phyloP scores from a whole-genome alignment of 2,113 vertebrate species.

The Thunnus maccoyii region DNA sequence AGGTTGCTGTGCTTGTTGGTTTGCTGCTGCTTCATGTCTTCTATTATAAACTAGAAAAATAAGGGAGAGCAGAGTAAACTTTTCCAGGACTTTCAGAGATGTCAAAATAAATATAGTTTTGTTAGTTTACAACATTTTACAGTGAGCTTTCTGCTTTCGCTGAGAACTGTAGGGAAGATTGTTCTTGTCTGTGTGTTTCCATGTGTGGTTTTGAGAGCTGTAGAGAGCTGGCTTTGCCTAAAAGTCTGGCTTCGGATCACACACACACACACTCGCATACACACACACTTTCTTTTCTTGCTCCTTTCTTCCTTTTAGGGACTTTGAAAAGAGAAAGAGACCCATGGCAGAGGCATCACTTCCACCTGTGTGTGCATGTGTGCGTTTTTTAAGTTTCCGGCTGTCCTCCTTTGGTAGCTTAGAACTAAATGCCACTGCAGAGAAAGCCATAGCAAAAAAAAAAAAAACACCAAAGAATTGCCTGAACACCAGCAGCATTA shows the following conservation, averaged over 20 bases:
- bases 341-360: slow-evolving; percentile 44
- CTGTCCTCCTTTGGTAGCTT: slow-evolving; percentile 48
- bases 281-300: slow-evolving; percentile 44
- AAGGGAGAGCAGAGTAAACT: background rate
- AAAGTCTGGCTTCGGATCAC: slow-evolving; percentile 57
- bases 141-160: background rate
- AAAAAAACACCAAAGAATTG: slow-evolving; percentile 18
- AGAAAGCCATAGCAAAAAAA: slow-evolving; percentile 36
- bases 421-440: slow-evolving; percentile 37
- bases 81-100: slow-evolving; percentile 3
- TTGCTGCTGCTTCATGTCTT: slow-evolving; percentile 98
- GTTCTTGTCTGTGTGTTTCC: slow-evolving; percentile 36
- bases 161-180: background rate
- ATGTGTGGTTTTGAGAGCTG: slow-evolving; percentile 56
- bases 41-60: slow-evolving; percentile 91
- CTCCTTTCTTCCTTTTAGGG: slow-evolving; percentile 78
- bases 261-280: slow-evolving; percentile 18
- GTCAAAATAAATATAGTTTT: background rate
- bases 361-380: slow-evolving; percentile 65
- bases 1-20: slow-evolving; percentile 97
- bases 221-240: slow-evolving; percentile 51
- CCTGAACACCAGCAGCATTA: slow-evolving; percentile 37
- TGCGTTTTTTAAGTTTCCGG: slow-evolving; percentile 37
- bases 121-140: background rate
- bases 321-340: slow-evolving; percentile 66